Evolutionary conservation across 2,113 vertebrate species (phyloP).

Genomic region (Scomber japonicus): DNA sequence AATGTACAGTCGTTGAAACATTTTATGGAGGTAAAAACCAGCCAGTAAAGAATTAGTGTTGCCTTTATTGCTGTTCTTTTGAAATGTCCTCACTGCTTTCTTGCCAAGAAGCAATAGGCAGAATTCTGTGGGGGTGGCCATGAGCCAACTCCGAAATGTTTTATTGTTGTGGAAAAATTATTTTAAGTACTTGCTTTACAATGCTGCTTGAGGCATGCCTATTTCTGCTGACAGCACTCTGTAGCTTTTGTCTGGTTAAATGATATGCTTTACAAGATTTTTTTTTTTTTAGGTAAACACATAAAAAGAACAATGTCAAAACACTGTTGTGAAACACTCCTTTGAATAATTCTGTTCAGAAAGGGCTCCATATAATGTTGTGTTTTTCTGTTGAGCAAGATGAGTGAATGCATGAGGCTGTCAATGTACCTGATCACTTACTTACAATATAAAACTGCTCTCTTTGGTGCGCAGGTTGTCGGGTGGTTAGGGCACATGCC

Average conservation of each 20-base stretch:
- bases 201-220: slow-evolving; percentile 68
- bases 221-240: slow-evolving; percentile 68
- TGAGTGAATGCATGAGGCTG: neutral
- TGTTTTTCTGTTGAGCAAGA: slow-evolving; percentile 22
- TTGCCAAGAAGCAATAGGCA: slow-evolving; percentile 59
- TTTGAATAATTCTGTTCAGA: slow-evolving; percentile 24
- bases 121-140: slow-evolving; percentile 56
- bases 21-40: slow-evolving; percentile 59
- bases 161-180: slow-evolving; percentile 75
- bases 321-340: slow-evolving; percentile 37
- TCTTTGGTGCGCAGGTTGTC: neutral
- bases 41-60: slow-evolving; percentile 62
- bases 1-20: slow-evolving; percentile 53
- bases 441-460: neutral
- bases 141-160: slow-evolving; percentile 70
- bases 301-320: slow-evolving; percentile 64
- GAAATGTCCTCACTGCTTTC: slow-evolving; percentile 54
- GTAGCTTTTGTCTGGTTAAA: slow-evolving; percentile 64
- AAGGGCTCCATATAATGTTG: neutral
- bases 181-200: slow-evolving; percentile 77
- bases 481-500: no score
- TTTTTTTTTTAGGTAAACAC: slow-evolving; percentile 56
- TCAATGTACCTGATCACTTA: slow-evolving; percentile 15
- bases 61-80: slow-evolving; percentile 68
- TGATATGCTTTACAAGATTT: slow-evolving; percentile 54